phyloP scores from a whole-genome alignment of 2,113 vertebrate genomes.

The Aepyceros melampus region DNA sequence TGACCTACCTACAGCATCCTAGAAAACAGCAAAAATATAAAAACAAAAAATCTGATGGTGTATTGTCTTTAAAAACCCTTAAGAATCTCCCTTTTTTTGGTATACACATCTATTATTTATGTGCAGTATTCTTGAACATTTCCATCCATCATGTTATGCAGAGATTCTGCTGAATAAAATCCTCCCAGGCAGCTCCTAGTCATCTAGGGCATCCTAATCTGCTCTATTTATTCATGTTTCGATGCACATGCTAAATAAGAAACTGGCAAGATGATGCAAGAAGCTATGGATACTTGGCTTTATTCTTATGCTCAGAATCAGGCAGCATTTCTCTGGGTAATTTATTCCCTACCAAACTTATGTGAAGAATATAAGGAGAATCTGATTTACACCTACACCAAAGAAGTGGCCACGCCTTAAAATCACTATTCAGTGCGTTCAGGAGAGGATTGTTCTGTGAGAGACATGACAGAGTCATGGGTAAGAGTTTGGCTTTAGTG shows the following conservation, averaged over 20 bases:
- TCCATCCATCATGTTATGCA: slow-evolving; percentile 56
- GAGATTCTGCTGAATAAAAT: slow-evolving; percentile 56
- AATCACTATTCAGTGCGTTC: neutral
- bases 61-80: slow-evolving; percentile 8
- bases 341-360: slow-evolving; percentile 43
- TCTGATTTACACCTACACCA: neutral
- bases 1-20: slow-evolving; percentile 44
- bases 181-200: slow-evolving; percentile 57
- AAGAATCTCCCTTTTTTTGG: slow-evolving; percentile 31
- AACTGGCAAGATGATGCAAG: slow-evolving; percentile 45
- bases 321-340: slow-evolving; percentile 25
- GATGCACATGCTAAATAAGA: slow-evolving; percentile 51
- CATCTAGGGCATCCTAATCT: slow-evolving; percentile 57
- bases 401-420: neutral
- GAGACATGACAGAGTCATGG: neutral
- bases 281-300: slow-evolving; percentile 41
- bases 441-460: neutral
- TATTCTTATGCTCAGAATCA: slow-evolving; percentile 40
- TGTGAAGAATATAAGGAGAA: neutral
- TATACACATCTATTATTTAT: slow-evolving; percentile 54
- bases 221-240: slow-evolving; percentile 63
- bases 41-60: neutral
- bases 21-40: neutral
- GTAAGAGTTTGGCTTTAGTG: neutral
- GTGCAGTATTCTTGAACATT: slow-evolving; percentile 59